Evolutionary conservation across 2,797 vertebrate species (phyloP).

Genomic region (Rhinichthys osculus): DNA sequence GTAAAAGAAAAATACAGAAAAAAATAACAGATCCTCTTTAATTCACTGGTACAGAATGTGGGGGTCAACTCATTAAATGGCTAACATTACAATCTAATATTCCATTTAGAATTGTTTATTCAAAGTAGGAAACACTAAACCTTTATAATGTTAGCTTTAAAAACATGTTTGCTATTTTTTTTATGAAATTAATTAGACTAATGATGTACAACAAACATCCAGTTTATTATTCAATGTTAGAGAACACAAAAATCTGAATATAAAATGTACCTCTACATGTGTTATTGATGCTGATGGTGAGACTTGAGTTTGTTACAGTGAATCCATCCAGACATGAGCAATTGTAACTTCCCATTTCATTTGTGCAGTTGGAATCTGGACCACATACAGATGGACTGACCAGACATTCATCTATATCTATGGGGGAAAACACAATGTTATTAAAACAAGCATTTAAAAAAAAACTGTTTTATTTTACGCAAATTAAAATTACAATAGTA

Average conservation of each 20-base stretch:
- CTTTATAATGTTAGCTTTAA: too few species aligned
- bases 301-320: background rate
- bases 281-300: background rate
- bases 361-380: slow-evolving; percentile 2
- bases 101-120: too few species aligned
- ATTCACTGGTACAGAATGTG: too few species aligned
- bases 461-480: background rate
- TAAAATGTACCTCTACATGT: background rate
- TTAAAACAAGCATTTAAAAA: too few species aligned
- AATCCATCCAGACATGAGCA: slow-evolving; percentile 12
- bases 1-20: background rate
- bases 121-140: too few species aligned
- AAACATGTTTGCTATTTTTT: too few species aligned
- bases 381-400: background rate
- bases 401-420: background rate
- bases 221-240: background rate
- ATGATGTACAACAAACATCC: too few species aligned
- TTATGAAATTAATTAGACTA: too few species aligned
- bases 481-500: background rate
- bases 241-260: background rate
- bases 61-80: too few species aligned
- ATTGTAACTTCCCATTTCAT: background rate
- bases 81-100: too few species aligned
- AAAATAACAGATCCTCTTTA: background rate
- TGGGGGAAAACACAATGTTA: background rate